These are phyloP conservation scores for Schizotus pectinicornis DNA, from an alignment of 2,888 invertebrate genomes.

Conservation along the genomic window DNA sequence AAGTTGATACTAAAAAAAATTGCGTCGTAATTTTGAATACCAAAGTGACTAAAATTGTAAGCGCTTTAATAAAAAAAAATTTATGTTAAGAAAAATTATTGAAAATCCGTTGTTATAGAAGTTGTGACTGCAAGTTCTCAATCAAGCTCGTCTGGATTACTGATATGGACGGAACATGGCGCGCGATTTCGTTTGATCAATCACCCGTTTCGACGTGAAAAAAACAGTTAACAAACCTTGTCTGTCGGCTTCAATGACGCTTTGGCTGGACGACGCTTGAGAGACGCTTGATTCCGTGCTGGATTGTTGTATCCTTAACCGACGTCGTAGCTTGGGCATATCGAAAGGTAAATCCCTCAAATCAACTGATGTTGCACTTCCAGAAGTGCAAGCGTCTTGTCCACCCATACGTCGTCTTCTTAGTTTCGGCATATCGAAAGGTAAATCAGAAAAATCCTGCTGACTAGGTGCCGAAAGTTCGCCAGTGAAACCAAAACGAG, in stretches of 20 bases:
- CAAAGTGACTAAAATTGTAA: too few species aligned
- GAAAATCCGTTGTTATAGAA: too few species aligned
- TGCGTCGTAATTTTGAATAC: constrained; percentile 2
- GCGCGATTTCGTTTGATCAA: constrained; percentile 24
- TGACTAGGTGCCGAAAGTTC: constrained; percentile 61
- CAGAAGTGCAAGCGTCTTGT: constrained; percentile 72
- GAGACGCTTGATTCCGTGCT: constrained; percentile 77
- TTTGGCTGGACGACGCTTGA: constrained; percentile 83
- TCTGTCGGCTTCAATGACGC: constrained; percentile 75
- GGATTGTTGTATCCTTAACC: constrained; percentile 69
- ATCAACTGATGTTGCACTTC: constrained; percentile 77
- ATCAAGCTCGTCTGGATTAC: too few species aligned
- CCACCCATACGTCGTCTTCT: constrained; percentile 71
- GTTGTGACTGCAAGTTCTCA: too few species aligned
- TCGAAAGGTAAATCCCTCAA: constrained; percentile 85
- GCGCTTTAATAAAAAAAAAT: too few species aligned
- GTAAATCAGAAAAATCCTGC: constrained; percentile 78
- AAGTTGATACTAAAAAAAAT: constrained; percentile 55
- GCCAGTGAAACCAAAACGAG: constrained; percentile 56
- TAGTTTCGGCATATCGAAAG: constrained; percentile 90
- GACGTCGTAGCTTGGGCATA: constrained; percentile 86
- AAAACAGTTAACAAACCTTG: constrained; percentile 61
- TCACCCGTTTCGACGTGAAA: constrained; percentile 8
- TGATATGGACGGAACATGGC: constrained; percentile 14
- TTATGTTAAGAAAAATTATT: neutral